phyloP scores from a whole-genome alignment of 2,888 invertebrate species.

The Auanema sp. region DNA sequence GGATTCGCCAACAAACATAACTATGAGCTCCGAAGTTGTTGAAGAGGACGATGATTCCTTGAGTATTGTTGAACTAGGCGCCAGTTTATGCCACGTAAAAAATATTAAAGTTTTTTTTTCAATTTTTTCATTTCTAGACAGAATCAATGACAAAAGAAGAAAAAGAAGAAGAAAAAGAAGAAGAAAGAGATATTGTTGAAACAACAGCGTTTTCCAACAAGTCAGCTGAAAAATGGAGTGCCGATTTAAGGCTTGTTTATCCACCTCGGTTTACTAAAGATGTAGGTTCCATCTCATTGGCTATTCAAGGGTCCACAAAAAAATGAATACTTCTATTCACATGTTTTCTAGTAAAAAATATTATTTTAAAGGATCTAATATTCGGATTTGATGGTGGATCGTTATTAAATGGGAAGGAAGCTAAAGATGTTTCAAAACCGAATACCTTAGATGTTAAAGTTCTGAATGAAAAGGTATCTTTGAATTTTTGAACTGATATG shows the following conservation, averaged over 20 bases:
- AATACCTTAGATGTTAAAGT: conserved; percentile 26
- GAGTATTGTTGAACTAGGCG: conserved; percentile 36
- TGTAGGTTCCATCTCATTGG: conserved; percentile 12
- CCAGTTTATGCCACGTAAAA: conserved; percentile 30
- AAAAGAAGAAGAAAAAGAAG: conserved; percentile 17
- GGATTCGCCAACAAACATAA: neutral
- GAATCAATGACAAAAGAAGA: too few relatives aligned
- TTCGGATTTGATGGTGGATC: conserved; percentile 61
- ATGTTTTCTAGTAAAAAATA: neutral
- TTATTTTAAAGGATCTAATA: conserved; percentile 50
- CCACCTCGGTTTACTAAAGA: conserved; percentile 56
- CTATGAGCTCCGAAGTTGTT: neutral
- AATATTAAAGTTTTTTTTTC: conserved; percentile 5
- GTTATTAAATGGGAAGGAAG: conserved; percentile 48
- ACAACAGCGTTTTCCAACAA: neutral
- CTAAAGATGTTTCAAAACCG: conserved; percentile 26
- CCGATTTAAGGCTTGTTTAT: conserved; percentile 55
- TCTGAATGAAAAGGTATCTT: conserved; percentile 29
- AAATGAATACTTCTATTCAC: neutral
- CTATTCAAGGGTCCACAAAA: neutral
- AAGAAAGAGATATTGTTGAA: conserved; percentile 2
- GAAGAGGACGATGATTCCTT: conserved; percentile 23
- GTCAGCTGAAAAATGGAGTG: conserved; percentile 40
- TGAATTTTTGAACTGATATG: neutral
- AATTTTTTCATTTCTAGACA: too few relatives aligned